Conservation (phyloP, 2,113 vertebrate genomes). For the Narcine bancroftii region DNA sequence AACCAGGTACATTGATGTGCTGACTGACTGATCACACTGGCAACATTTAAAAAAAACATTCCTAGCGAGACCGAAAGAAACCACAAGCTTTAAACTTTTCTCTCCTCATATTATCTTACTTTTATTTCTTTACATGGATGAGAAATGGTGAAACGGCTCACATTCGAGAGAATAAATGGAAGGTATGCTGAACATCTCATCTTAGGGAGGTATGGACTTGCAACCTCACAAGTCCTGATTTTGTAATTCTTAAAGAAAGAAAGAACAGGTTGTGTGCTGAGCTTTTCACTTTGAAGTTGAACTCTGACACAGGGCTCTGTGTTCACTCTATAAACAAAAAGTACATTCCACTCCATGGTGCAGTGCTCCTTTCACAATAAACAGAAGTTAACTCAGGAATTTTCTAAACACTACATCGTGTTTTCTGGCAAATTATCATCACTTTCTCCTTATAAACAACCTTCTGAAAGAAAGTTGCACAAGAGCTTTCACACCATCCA, state of each 20-base stretch:
- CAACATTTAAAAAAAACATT: not conserved
- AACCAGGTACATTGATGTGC: not conserved
- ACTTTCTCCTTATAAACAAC: constrained; percentile 9
- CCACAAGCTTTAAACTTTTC: not conserved
- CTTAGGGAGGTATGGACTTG: not conserved
- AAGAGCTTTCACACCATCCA: constrained; percentile 19
- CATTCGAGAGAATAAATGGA: not conserved
- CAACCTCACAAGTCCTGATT: not conserved
- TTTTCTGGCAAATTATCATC: constrained; percentile 2
- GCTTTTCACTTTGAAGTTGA: not conserved
- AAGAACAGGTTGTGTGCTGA: not conserved
- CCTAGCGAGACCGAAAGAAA: not conserved
- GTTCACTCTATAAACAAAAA: constrained; percentile 21
- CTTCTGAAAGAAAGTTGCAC: not conserved
- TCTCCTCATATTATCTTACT: not conserved
- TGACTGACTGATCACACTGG: not conserved
- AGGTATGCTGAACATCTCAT: not conserved
- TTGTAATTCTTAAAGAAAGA: not conserved
- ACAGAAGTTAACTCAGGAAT: constrained; percentile 1
- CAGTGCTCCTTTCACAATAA: constrained; percentile 2
- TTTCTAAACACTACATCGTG: not conserved
- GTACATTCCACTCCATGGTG: not conserved
- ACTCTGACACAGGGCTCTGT: not conserved
- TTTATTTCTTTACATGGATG: not conserved
- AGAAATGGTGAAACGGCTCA: not conserved